phyloP scores from a whole-genome alignment of 2,888 invertebrate species.

The Agrochola lota region DNA sequence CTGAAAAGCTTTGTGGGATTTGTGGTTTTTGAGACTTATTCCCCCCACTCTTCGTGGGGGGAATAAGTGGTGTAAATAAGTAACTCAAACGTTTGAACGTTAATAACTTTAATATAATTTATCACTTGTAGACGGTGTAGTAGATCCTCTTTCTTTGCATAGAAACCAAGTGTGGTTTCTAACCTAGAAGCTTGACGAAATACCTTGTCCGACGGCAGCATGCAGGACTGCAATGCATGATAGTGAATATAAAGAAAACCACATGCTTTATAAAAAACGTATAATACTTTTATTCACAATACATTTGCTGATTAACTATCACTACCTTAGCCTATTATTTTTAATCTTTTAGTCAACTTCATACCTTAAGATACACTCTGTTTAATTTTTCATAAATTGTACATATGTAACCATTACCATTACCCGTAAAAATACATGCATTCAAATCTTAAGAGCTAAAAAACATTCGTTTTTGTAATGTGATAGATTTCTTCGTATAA shows the following conservation, averaged over 20 bases:
- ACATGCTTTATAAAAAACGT: constrained; percentile 14
- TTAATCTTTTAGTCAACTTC: neutral
- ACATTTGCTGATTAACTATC: neutral
- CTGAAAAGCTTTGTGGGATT: neutral
- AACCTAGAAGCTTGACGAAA: neutral
- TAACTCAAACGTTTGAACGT: too few relatives aligned
- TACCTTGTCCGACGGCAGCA: neutral
- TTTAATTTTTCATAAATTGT: constrained; percentile 7
- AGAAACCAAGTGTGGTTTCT: neutral
- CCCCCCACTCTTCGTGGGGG: too few relatives aligned
- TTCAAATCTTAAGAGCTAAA: neutral
- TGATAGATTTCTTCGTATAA: neutral
- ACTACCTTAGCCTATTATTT: constrained; percentile 9
- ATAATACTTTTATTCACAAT: neutral
- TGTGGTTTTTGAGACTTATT: too few relatives aligned
- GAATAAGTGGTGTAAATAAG: too few relatives aligned
- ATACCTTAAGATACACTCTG: neutral
- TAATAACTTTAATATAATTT: neutral
- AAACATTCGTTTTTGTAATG: too few relatives aligned
- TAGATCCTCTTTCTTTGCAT: neutral
- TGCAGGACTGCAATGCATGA: too few relatives aligned
- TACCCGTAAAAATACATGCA: constrained; percentile 35
- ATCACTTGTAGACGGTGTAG: neutral
- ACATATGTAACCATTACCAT: constrained; percentile 16
- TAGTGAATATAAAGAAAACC: constrained; percentile 1